Evolutionary conservation across 2,113 vertebrate genomes (phyloP), one percentile per base, ranked within the genome.

Genomic region (Danionella cerebrum): DNA sequence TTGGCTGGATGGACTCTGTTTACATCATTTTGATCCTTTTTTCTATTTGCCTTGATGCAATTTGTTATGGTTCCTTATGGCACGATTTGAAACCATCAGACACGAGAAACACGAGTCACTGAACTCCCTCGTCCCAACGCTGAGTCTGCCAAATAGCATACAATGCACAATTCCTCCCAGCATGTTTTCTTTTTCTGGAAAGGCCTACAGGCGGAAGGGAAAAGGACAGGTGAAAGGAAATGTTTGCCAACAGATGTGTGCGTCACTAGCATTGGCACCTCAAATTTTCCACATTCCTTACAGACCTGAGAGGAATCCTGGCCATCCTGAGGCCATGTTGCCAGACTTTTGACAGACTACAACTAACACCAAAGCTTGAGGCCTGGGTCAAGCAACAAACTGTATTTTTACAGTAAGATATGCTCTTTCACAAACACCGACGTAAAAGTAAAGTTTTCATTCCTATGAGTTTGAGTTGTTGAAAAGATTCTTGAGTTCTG

Each of bases 361-460:
- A 41, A 39, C 12, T 13, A 14, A 39, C 38, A 12, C 41, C 33
- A 18, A 42, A 42, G 14, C 51, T 65, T 65, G 25, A 58, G 48
- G 60, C 39, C 16, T n/a, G 1, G 27, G 14, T 39, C 45, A 19
- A 47, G 52, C 38, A 13, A 16, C 11, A 11, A 31, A 11, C 27
- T 73, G 59, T 70, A 71, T 75, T 64, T 75, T 54, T 57, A 39
- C 11, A 6, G 63, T 70, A 10, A 68, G 60, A 76, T 69, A 70
- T 74, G 67, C 16, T 38, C 48, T 60, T 75, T 75, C 25, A 68
- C 13, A 13, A 71, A 38, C n/a, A 38, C 25, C 50, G 13, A 74
- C 67, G 71, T 65, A 57, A 80, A 80, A 74, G 68, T 78, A 80
- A 78, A 76, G 78, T 73, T 80, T 65, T 65, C 78, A 74, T 74